Evolutionary conservation across 2,797 vertebrate genomes (phyloP).

Genomic region (Sarcophilus harrisii): DNA sequence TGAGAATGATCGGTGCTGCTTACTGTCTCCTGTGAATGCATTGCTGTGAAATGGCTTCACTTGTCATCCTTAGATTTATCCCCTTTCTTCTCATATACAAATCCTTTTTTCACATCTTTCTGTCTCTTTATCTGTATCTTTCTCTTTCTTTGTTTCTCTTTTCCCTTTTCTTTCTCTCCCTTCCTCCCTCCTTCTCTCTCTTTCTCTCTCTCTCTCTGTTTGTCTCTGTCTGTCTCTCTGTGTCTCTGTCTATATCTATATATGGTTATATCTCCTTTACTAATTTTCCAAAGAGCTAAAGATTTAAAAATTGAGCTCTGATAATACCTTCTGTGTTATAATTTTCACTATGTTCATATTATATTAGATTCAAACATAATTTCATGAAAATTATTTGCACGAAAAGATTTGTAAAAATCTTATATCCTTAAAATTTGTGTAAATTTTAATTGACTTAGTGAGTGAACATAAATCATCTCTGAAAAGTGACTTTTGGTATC

Average conservation of each 20-base stretch:
- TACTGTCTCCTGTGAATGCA: constrained; percentile 22
- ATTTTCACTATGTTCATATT: constrained; percentile 7
- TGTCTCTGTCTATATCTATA: too few species aligned
- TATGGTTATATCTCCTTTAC: background rate
- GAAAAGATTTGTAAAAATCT: background rate
- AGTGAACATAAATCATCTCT: background rate
- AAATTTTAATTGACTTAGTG: background rate
- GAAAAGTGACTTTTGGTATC: background rate
- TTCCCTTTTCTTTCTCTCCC: background rate
- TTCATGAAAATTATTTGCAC: background rate
- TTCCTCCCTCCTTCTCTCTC: background rate
- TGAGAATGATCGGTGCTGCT: constrained; percentile 45
- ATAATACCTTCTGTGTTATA: background rate
- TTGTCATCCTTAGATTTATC: constrained; percentile 6
- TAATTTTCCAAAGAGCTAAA: background rate
- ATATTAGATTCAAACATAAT: background rate
- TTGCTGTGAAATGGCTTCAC: background rate
- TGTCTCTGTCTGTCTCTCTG: too few species aligned
- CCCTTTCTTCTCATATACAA: background rate
- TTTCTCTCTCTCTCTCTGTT: background rate
- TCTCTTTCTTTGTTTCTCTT: background rate
- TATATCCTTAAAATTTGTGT: background rate
- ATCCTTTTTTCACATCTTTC: constrained; percentile 16
- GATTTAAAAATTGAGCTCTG: constrained; percentile 7
- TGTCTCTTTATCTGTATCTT: background rate